These are phyloP conservation scores for Stenopsyche tienmushanensis DNA, from an alignment of 1,140 invertebrate genomes.

Conservation along the genomic window DNA sequence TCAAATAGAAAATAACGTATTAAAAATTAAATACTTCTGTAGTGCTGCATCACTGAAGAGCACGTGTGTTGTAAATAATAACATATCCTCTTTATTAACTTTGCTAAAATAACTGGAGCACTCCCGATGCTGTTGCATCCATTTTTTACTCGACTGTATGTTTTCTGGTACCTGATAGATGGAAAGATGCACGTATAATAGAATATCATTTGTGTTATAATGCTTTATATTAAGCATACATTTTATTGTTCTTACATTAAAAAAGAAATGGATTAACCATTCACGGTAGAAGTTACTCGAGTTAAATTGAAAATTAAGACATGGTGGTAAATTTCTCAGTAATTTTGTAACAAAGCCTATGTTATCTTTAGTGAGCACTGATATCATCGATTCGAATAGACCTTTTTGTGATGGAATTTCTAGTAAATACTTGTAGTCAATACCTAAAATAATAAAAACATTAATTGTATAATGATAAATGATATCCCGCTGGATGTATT, in stretches of 20 bases:
- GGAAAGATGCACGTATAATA: slow-evolving; percentile 12
- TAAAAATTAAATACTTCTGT: slow-evolving; percentile 32
- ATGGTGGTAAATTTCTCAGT: slow-evolving; percentile 34
- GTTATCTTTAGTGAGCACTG: slow-evolving; percentile 34
- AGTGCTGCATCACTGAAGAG: slow-evolving; percentile 24
- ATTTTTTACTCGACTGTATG: slow-evolving; percentile 37
- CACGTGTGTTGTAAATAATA: slow-evolving; percentile 32
- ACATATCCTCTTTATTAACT: slow-evolving; percentile 37
- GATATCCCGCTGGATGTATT: no score
- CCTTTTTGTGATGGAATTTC: slow-evolving; percentile 17
- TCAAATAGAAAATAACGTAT: slow-evolving; percentile 3
- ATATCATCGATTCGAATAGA: slow-evolving; percentile 26
- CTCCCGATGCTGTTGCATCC: slow-evolving; percentile 41
- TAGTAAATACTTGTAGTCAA: slow-evolving; percentile 37
- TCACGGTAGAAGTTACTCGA: slow-evolving; percentile 31
- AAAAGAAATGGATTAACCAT: slow-evolving; percentile 38
- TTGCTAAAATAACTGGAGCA: slow-evolving; percentile 39
- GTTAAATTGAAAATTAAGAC: slow-evolving; percentile 35
- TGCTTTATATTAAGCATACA: no score
- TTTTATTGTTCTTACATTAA: slow-evolving; percentile 33
- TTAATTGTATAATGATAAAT: no score
- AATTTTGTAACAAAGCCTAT: slow-evolving; percentile 37
- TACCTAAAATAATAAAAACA: slow-evolving; percentile 21
- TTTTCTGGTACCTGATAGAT: slow-evolving; percentile 33
- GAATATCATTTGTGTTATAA: no score